Percentiles rank a stretch among this genome's conserved stretches.
These are phyloP conservation scores for Caenorhabditis sp. DNA, from an alignment of 2,888 invertebrate genomes.

Conservation along the genomic window DNA sequence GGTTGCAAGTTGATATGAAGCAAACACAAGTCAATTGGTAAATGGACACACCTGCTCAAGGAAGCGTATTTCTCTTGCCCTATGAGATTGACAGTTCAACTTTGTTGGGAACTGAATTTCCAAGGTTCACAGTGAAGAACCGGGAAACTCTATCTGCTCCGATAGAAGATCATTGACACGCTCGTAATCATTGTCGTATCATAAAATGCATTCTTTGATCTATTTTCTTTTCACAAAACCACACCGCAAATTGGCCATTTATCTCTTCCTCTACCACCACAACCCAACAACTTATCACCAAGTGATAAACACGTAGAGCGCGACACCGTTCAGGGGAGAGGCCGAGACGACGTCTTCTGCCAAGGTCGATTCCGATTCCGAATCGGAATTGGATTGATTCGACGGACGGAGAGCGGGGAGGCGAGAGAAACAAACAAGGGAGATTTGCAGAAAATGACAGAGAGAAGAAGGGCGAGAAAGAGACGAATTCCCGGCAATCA, in stretches of 20 bases:
- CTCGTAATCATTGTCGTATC: not conserved
- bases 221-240: slow-evolving; percentile 26
- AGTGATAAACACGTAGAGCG: slow-evolving; percentile 47
- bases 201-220: slow-evolving; percentile 43
- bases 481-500: slow-evolving; percentile 61
- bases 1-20: too few relatives aligned
- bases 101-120: too few relatives aligned
- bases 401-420: not conserved
- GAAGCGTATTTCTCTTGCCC: too few relatives aligned
- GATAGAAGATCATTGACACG: not conserved
- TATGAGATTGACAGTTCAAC: too few relatives aligned
- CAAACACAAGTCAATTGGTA: too few relatives aligned
- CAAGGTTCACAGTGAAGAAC: too few relatives aligned
- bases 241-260: slow-evolving; percentile 33
- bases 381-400: slow-evolving; percentile 52
- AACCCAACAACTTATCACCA: slow-evolving; percentile 47
- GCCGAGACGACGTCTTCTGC: slow-evolving; percentile 9
- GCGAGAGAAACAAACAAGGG: slow-evolving; percentile 51
- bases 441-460: slow-evolving; percentile 20
- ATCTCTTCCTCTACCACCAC: slow-evolving; percentile 40
- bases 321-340: slow-evolving; percentile 23
- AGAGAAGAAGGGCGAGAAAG: slow-evolving; percentile 31
- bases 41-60: too few relatives aligned
- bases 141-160: too few relatives aligned
- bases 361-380: slow-evolving; percentile 50